Evolutionary conservation across 1,140 invertebrate genomes (phyloP), one percentile per base, ranked within the genome.

Genomic region (Sycobia sp.): DNA sequence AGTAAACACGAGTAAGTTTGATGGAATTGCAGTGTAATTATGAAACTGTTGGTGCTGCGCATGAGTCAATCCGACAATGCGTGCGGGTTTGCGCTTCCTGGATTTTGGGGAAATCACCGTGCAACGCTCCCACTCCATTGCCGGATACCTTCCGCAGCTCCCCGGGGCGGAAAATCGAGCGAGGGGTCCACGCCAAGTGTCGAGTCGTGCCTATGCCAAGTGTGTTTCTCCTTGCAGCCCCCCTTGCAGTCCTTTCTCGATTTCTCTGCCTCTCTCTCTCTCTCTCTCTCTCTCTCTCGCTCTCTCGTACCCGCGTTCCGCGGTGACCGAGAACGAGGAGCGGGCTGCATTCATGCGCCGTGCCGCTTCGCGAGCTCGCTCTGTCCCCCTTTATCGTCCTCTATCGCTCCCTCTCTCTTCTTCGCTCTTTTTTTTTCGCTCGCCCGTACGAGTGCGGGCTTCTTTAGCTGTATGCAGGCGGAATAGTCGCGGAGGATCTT

Each of bases 131-230:
- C n/a, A n/a, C n/a, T n/a, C n/a, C n/a, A n/a, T n/a, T n/a, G n/a
- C n/a, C n/a, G 23, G 25, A n/a, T 16, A 27, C 46, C 18, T 16
- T 7, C 25, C 25, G 23, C 13, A 18, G 18, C 13, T 22, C n/a
- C 14, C 13, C 22, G 32, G 25, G 18, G n/a, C 49, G 60, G 51
- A 23, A 59, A 59, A 59, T 59, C 58, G 58, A 53, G 58, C 49
- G 58, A 36, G 36, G 14, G 34, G 23, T 27, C 20, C 39, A 34
- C 38, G 60, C 60, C 60, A 62, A 55, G 32, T 62, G 50, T 36
- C 27, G 27, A 55, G 29, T 29, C 18, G 49, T 20, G 32, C 22
- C 20, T 39, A 56, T 62, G 61, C 61, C 59, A 62, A 62, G 39
- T 62, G 32, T 22, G 11, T 46, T 57, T 50, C 55, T 59, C 65